phyloP scores from a whole-genome alignment of 2,113 vertebrate species.

The Brienomyrus brachyistius region DNA sequence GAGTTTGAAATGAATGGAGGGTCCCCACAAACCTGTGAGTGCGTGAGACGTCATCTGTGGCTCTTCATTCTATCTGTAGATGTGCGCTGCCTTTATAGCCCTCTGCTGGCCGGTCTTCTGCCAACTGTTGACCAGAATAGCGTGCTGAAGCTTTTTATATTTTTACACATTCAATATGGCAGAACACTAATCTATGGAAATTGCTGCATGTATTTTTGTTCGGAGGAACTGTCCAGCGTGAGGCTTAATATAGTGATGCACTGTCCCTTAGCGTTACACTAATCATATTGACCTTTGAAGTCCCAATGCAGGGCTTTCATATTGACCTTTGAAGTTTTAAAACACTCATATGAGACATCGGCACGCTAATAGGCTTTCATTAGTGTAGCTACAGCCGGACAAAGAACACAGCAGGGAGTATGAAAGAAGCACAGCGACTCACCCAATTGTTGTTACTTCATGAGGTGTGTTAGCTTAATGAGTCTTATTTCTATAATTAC shows the following conservation, averaged over 20 bases:
- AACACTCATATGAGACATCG: constrained; percentile 3
- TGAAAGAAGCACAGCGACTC: background rate
- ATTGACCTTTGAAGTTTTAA: constrained; percentile 15
- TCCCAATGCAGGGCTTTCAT: background rate
- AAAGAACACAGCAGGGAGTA: background rate
- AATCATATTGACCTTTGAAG: constrained; percentile 15
- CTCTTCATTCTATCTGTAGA: background rate
- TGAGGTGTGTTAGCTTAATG: background rate
- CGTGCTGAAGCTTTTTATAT: background rate
- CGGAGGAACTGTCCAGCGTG: background rate
- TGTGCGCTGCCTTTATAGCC: background rate
- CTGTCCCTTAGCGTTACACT: background rate
- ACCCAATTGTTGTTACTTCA: background rate
- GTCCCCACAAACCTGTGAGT: background rate
- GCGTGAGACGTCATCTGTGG: background rate
- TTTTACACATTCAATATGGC: background rate
- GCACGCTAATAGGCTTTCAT: constrained; percentile 1
- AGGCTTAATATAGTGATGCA: background rate
- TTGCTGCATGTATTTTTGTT: background rate
- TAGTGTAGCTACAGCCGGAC: background rate
- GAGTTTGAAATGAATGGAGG: too few species aligned
- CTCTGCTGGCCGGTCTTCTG: background rate
- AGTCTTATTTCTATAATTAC: constrained; percentile 1
- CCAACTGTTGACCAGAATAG: background rate
- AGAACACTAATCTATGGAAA: background rate